Evolutionary conservation across 1,140 invertebrate genomes (phyloP).

Genomic region (Caerostris darwini): DNA sequence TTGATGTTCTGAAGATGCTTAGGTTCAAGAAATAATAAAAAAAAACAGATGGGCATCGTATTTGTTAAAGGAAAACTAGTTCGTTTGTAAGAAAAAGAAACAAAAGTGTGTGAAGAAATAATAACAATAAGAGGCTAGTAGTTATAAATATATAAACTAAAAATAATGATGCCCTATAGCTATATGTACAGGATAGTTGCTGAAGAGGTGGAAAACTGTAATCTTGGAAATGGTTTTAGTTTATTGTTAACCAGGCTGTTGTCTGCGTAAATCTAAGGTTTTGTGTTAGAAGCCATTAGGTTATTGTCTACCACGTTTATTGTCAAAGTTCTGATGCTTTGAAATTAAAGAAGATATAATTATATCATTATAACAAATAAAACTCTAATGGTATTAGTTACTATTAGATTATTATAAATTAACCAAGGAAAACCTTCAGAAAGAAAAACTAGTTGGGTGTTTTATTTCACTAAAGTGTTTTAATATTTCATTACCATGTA

Average conservation of each 20-base stretch:
- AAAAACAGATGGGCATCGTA: neutral
- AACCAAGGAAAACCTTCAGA: no score
- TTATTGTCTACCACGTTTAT: neutral
- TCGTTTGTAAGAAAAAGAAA: neutral
- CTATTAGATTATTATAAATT: no score
- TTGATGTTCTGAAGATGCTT: neutral
- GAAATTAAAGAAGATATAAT: no score
- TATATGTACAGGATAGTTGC: neutral
- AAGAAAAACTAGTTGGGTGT: no score
- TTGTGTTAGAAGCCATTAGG: neutral
- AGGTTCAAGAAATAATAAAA: neutral
- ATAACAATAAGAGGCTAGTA: neutral
- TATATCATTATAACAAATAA: no score
- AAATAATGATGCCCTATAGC: neutral
- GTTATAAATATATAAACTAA: conserved; percentile 10
- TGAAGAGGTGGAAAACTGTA: neutral
- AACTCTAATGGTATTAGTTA: no score
- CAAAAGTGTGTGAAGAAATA: neutral
- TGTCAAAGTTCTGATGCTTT: no score
- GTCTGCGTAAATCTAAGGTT: neutral
- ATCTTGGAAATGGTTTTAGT: conserved; percentile 37
- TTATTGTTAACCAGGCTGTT: neutral
- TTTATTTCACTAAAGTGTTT: no score
- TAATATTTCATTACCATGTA: no score
- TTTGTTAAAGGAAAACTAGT: neutral